Percentiles rank a stretch among this genome's conserved stretches.
These are phyloP conservation scores for Enhydra lutris DNA, from an alignment of 2,113 vertebrate species.

Conservation along the genomic window DNA sequence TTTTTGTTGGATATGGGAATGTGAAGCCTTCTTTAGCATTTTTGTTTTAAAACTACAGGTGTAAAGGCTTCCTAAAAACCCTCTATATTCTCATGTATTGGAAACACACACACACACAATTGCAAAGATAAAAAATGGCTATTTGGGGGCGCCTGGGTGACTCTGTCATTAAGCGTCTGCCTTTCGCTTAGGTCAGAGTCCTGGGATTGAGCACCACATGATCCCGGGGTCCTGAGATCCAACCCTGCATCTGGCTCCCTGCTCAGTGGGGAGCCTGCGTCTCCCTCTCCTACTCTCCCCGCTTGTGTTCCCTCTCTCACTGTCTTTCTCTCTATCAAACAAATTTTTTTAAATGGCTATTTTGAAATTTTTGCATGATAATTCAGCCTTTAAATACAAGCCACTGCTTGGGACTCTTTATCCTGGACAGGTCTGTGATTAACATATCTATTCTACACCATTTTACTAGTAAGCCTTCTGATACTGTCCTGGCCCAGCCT, in stretches of 20 bases:
- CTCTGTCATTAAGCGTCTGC: too few species aligned
- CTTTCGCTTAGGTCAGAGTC: too few species aligned
- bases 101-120: neutral
- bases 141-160: neutral
- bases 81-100: neutral
- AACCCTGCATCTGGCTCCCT: too few species aligned
- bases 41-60: neutral
- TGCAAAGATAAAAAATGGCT: neutral
- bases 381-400: neutral
- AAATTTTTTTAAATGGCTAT: neutral
- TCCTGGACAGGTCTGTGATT: neutral
- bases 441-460: neutral
- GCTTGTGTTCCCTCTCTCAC: too few species aligned
- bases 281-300: too few species aligned
- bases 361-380: neutral
- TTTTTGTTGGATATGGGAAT: neutral
- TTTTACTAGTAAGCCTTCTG: neutral
- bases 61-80: neutral
- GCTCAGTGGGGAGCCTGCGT: too few species aligned
- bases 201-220: too few species aligned
- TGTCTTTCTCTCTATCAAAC: too few species aligned
- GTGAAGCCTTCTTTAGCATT: neutral
- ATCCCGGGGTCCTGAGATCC: too few species aligned
- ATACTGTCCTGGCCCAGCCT: neutral
- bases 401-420: neutral